A percentile compares a stretch with the other conserved stretches of the same genome.
These are phyloP conservation scores for Calliphora vomitoria DNA, from an alignment of 2,888 invertebrate genomes.

Conservation along the genomic window DNA sequence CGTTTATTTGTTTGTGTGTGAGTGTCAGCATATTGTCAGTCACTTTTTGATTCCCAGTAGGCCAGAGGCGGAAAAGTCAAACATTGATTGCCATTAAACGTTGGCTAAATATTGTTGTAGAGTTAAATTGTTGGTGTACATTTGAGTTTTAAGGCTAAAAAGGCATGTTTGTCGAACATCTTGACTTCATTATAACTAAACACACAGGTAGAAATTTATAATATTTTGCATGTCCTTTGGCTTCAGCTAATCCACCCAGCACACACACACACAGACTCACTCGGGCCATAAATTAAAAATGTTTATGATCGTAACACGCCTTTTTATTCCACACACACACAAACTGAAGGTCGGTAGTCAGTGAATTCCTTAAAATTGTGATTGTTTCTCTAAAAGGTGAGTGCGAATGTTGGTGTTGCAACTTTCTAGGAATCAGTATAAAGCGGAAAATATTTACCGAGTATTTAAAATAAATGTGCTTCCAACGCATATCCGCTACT, in stretches of 20 bases:
- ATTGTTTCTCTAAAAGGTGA: conserved; percentile 5
- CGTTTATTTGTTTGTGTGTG: neutral
- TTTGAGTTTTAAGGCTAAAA: neutral
- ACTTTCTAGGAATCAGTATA: conserved; percentile 52
- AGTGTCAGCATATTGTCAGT: conserved; percentile 34
- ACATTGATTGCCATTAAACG: conserved; percentile 35
- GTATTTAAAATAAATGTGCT: conserved; percentile 4
- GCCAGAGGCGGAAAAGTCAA: conserved; percentile 57
- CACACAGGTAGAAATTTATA: conserved; percentile 41
- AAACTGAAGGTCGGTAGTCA: conserved; percentile 39
- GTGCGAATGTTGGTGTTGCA: conserved; percentile 46
- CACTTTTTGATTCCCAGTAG: conserved; percentile 59
- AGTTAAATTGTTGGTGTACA: neutral
- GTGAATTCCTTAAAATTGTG: conserved; percentile 2
- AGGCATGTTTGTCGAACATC: conserved; percentile 56
- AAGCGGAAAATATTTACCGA: neutral
- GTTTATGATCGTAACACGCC: conserved; percentile 78
- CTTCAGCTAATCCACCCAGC: neutral
- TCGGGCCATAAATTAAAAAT: conserved; percentile 79
- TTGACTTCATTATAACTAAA: conserved; percentile 59
- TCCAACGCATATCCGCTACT: conserved; percentile 36
- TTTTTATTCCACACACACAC: conserved; percentile 51
- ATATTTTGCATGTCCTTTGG: conserved; percentile 28
- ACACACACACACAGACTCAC: neutral
- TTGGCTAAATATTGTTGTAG: neutral